phyloP scores from a whole-genome alignment of 2,113 vertebrate species.

The Octodon degus region DNA sequence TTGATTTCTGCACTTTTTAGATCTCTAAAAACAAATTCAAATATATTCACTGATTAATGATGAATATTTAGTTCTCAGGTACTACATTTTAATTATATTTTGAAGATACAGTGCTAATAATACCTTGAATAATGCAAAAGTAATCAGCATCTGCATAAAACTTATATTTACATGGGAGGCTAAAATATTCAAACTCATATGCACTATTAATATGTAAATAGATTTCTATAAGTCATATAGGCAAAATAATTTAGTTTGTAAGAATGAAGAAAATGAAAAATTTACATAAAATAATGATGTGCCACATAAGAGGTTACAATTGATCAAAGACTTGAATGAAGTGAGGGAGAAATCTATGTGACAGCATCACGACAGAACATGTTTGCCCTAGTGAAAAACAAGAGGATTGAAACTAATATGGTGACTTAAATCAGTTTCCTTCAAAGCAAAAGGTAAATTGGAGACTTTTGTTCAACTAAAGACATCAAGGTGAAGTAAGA shows the following conservation, averaged over 20 bases:
- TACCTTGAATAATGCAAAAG: background rate
- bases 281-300: background rate
- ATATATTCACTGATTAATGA: background rate
- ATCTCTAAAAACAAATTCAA: background rate
- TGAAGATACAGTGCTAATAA: background rate
- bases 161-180: background rate
- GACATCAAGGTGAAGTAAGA: background rate
- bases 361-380: background rate
- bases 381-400: background rate
- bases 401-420: background rate
- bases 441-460: fast-evolving
- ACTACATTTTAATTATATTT: background rate
- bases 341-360: background rate
- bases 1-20: background rate
- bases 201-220: background rate
- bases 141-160: background rate
- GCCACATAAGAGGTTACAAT: background rate
- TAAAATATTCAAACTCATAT: background rate
- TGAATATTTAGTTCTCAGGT: background rate
- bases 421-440: too few species aligned
- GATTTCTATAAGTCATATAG: background rate
- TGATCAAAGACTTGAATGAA: background rate
- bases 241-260: background rate
- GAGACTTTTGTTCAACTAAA: background rate
- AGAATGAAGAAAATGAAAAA: background rate